Conservation (phyloP, 2,113 vertebrate species). For the Myrmecophaga tridactyla region DNA sequence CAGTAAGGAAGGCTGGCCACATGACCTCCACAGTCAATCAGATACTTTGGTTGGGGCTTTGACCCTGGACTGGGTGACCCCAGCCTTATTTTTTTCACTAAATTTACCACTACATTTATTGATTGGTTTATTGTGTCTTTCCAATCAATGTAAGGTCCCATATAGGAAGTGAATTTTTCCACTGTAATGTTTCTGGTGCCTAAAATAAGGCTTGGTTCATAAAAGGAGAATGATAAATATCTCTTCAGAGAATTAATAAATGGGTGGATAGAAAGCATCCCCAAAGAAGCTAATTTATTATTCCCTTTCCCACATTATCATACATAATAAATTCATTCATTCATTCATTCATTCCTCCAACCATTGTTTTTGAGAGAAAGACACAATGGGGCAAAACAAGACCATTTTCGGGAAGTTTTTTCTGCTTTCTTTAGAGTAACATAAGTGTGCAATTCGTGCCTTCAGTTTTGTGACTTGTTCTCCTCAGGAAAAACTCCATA, state of each 20-base stretch:
- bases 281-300: neutral
- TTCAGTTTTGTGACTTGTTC: neutral
- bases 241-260: neutral
- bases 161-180: neutral
- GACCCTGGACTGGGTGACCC: neutral
- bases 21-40: neutral
- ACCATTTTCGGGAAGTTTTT: neutral
- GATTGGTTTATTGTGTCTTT: neutral
- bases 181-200: neutral
- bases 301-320: neutral
- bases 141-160: neutral
- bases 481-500: neutral
- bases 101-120: neutral
- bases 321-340: neutral
- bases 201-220: neutral
- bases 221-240: neutral
- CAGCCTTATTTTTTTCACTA: neutral
- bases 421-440: neutral
- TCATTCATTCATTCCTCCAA: neutral
- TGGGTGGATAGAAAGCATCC: neutral
- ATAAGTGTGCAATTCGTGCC: neutral
- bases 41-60: neutral
- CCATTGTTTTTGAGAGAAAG: neutral
- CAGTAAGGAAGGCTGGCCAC: neutral
- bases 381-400: neutral